A percentile compares a stretch with the other conserved stretches of the same genome.
Evolutionary conservation across 2,797 vertebrate genomes (phyloP).

Genomic region (Arctocebus calabarensis): DNA sequence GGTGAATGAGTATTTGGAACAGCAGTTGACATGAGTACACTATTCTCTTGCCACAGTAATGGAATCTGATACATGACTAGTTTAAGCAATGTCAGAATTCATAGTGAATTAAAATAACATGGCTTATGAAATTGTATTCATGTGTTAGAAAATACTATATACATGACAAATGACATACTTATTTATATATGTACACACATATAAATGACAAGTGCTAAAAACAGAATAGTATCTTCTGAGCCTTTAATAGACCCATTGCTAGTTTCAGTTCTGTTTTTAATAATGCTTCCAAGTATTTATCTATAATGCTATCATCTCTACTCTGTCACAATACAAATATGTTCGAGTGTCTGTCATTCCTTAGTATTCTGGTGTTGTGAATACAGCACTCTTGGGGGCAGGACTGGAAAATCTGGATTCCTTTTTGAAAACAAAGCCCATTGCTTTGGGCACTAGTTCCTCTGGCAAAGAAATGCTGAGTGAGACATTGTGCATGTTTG

Average conservation of each 20-base stretch:
- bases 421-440: slow-evolving; percentile 44
- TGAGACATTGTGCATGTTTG: neutral
- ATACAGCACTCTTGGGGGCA: neutral
- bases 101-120: slow-evolving; percentile 46
- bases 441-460: neutral
- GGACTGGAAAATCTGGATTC: slow-evolving; percentile 12
- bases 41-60: neutral
- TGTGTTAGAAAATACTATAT: slow-evolving; percentile 5
- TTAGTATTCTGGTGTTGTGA: neutral
- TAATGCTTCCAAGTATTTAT: slow-evolving; percentile 33
- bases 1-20: slow-evolving; percentile 5
- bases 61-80: neutral
- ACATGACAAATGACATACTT: neutral
- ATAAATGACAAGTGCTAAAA: neutral
- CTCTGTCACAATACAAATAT: neutral
- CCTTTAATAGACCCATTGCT: neutral
- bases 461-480: slow-evolving; percentile 14
- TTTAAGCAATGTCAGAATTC: slow-evolving; percentile 39
- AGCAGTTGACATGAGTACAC: neutral
- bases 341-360: slow-evolving; percentile 16
- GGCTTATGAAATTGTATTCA: slow-evolving; percentile 18
- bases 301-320: neutral
- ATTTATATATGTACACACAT: neutral
- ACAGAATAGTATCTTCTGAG: slow-evolving; percentile 26
- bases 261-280: slow-evolving; percentile 57